Evolutionary conservation across 92 coral and sea anemone genomes (phyloP).

Genomic region (Zoanthus gigantus): DNA sequence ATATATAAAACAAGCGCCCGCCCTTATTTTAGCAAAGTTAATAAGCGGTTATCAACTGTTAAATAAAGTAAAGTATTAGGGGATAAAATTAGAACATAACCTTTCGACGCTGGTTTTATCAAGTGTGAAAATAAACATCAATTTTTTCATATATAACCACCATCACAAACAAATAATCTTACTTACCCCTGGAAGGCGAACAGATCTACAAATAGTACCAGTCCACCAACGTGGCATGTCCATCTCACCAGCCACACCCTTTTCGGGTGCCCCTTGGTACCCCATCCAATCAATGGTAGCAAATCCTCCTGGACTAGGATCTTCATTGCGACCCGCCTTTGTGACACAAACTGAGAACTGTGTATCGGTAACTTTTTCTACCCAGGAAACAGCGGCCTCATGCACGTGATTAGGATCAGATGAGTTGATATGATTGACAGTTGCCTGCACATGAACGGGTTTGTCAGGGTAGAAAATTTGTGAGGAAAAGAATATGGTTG

Average conservation of each 20-base stretch:
- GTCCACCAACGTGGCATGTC: constrained; percentile 79
- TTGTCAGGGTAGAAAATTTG: constrained; percentile 80
- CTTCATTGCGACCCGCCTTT: constrained; percentile 67
- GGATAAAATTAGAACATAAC: too few relatives aligned
- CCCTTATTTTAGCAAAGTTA: too few relatives aligned
- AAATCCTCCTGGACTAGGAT: constrained; percentile 27
- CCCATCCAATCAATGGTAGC: constrained; percentile 68
- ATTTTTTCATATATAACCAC: neutral
- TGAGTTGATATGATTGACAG: constrained; percentile 76
- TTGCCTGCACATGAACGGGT: constrained; percentile 76
- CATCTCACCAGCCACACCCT: constrained; percentile 74
- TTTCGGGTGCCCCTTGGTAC: constrained; percentile 73
- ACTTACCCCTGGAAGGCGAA: constrained; percentile 61
- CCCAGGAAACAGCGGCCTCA: constrained; percentile 75
- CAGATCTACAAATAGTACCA: constrained; percentile 68
- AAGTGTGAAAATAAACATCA: neutral
- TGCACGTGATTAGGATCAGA: constrained; percentile 68
- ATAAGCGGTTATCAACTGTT: too few relatives aligned
- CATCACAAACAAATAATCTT: neutral
- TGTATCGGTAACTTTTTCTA: constrained; percentile 59
- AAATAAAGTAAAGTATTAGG: too few relatives aligned
- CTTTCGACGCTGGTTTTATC: too few relatives aligned
- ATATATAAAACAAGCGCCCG: too few relatives aligned
- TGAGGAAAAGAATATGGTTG: constrained; percentile 59
- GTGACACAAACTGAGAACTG: constrained; percentile 70